Base-by-base conservation (phyloP, 1,140 invertebrate genomes). In the Diabrotica virgifera region DNA sequence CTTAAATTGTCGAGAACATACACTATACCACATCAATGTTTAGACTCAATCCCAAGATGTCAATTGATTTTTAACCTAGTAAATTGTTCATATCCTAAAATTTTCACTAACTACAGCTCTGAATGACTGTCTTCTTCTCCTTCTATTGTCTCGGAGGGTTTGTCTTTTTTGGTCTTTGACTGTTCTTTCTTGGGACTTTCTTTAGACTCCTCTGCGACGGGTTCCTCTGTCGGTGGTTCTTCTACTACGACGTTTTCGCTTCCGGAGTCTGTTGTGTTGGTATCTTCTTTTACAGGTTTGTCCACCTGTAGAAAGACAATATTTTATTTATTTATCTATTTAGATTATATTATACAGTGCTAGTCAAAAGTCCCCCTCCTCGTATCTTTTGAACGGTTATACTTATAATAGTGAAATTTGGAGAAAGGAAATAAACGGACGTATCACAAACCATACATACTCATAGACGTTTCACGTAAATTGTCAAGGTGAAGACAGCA, bases 201-300 rank as follows among this genome's bases (percentile, higher is more conserved):
- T 36, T 67, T 70, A 8, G 13, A 62, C 56, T 72, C 63, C 13
- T 71, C 64, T 38, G 62, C 36, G 5, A 56, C 53, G 56, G 65
- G 52, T 36, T 64, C 65, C 8, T 55, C 62, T 14, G 24, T 24
- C 1, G 24, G 24, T 24, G 24, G 24, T 24, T 24, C 24, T 24
- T 24, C 24, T 24, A 24, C 24, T 24, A 68, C 60, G 36, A 54
- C 37, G 9, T 59, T 65, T 35, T 46, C 57, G 62, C 70, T 67
- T 36, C 62, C 62, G 40, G 55, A 10, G 46, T 64, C 46, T 12
- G 54, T 59, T 13, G 52, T 56, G 12, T 69, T 67, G 10, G 54
- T 52, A 9, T 59, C 57, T 40, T 80, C 75, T 68, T 79, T 78
- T 40, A 69, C 68, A 5, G 82, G 76, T 68, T 86, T 83, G 65